Evolutionary conservation across 2,113 vertebrate genomes (phyloP).

Genomic region (Eira barbara): DNA sequence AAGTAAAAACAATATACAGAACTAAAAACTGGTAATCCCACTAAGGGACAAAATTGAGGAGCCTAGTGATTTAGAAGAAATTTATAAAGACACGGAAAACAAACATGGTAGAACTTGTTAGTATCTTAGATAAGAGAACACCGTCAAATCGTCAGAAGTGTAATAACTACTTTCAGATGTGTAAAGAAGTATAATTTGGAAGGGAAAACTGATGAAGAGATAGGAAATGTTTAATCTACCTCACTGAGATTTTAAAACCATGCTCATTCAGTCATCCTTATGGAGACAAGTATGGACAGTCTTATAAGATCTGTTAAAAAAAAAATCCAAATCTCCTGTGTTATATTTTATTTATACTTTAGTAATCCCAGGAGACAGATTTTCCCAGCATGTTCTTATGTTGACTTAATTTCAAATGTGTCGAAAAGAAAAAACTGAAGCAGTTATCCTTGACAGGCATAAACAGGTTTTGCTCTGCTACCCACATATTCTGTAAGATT

Average conservation of each 20-base stretch:
- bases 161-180: neutral
- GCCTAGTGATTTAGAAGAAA: neutral
- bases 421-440: neutral
- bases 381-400: constrained; percentile 11
- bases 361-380: constrained; percentile 12
- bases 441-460: neutral
- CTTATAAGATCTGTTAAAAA: neutral
- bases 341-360: constrained; percentile 37
- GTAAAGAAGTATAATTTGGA: neutral
- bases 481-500: constrained; percentile 22
- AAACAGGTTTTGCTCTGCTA: constrained; percentile 12
- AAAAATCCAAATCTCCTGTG: neutral
- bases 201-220: neutral
- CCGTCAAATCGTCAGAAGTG: neutral
- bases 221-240: neutral
- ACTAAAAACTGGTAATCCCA: neutral
- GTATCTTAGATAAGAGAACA: neutral
- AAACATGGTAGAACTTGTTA: neutral
- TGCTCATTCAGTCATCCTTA: neutral
- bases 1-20: neutral
- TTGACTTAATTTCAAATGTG: constrained; percentile 51
- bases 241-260: neutral
- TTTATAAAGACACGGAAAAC: neutral
- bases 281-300: neutral
- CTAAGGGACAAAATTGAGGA: neutral